Base-by-base conservation (phyloP, 2,113 vertebrate species). In the Paramisgurnus dabryanus region DNA sequence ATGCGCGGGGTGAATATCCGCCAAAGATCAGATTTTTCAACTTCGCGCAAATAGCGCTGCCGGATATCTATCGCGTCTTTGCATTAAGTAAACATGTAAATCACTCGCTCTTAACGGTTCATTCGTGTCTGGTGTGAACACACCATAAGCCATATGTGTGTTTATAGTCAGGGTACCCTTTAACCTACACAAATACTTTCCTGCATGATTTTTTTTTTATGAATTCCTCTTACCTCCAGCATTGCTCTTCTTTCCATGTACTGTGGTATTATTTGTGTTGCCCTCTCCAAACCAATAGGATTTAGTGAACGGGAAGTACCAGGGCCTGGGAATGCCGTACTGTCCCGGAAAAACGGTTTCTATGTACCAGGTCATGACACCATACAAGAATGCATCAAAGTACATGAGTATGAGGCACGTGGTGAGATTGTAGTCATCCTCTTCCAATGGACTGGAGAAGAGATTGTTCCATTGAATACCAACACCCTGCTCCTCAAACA, bases 301-400 rank as follows among this genome's bases (percentile, higher is more conserved):
- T 87, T 94, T 98, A 4, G 94, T 96, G 78, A 96, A 95, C 75
- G 94, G 97, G 79, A 99, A 99, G 81, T 93, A 98, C 98, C 98
- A 99, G 3, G 93, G 94, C 34, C 95, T 94, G 45, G 98, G 97
- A 87, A 99, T 98, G 11, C 98, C 97, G 27, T 96, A 99, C 85
- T 99, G 97, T 79, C 98, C 98, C 93, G 98, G 98, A 83, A 98
- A 98, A 71, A 99, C 97, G 0, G 96, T 92, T 84, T 99, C 98
- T 5, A 99, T 94, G 89, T 99, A 99, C 97, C 97, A 98, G 0
- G 97, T 99, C 93, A 99, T 94, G 79, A 97, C 87, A 0, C 94
- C 95, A n/a, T 99, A 99, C 0, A 99, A 85, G 80, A 98, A 93
- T 4, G 95, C 89, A 78, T 99, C 98, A 0, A 97, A 88, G 78